These are phyloP conservation scores for Tachyglossus aculeatus DNA, from an alignment of 2,797 vertebrate genomes.

Conservation along the genomic window DNA sequence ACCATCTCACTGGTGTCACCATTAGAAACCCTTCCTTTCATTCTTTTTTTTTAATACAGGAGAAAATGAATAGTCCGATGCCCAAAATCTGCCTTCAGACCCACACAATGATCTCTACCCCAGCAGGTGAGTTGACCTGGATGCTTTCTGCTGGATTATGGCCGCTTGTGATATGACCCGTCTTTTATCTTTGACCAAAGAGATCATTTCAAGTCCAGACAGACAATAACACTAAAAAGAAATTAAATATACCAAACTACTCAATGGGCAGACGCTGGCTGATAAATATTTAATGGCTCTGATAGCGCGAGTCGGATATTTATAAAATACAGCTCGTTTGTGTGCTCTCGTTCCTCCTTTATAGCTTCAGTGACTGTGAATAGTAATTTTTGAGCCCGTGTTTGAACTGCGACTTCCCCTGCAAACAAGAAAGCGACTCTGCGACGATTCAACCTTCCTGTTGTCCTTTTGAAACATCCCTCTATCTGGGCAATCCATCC, in stretches of 20 bases:
- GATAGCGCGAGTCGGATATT: constrained; percentile 32
- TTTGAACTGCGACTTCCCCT: neutral
- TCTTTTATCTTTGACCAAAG: constrained; percentile 45
- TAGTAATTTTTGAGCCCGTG: neutral
- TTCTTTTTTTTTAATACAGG: neutral
- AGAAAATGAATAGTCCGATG: constrained; percentile 25
- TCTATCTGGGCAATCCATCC: neutral
- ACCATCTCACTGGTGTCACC: constrained; percentile 37
- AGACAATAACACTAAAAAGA: constrained; percentile 52
- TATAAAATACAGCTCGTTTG: constrained; percentile 41
- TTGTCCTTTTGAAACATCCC: neutral
- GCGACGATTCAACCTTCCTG: neutral
- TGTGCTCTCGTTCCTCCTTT: neutral
- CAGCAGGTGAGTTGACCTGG: constrained; percentile 9
- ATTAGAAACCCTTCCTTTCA: constrained; percentile 2
- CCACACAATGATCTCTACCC: neutral
- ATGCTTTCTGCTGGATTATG: neutral
- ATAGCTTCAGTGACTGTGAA: neutral
- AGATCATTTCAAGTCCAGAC: constrained; percentile 47
- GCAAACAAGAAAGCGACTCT: fast-evolving
- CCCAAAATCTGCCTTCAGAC: constrained; percentile 15
- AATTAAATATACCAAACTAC: constrained; percentile 49
- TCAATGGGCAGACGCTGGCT: constrained; percentile 35
- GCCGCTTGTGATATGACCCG: neutral
- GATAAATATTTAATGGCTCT: constrained; percentile 62